Conservation (phyloP, 2,888 invertebrate genomes). For the Drosophila acutilabella region DNA sequence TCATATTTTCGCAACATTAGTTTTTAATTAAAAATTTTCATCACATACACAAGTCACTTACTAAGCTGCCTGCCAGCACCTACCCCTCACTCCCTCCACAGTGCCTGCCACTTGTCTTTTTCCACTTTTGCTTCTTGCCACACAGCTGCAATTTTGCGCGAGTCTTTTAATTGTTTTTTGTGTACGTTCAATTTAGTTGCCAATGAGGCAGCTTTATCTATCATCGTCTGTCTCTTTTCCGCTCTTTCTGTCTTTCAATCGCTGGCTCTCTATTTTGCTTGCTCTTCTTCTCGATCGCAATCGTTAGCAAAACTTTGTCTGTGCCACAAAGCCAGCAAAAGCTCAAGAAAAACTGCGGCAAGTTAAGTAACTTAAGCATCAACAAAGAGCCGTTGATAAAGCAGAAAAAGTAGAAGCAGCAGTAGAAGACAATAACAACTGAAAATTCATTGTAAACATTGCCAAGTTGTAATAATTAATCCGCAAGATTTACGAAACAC, state of each 20-base stretch:
- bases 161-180: slow-evolving; percentile 44
- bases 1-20: slow-evolving; percentile 83
- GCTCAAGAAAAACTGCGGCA: slow-evolving; percentile 27
- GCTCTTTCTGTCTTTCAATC: neutral
- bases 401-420: neutral
- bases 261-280: neutral
- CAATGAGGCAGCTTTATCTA: slow-evolving; percentile 35
- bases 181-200: slow-evolving; percentile 45
- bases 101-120: slow-evolving; percentile 15
- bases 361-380: slow-evolving; percentile 50
- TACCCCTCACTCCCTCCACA: slow-evolving; percentile 10
- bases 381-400: slow-evolving; percentile 33
- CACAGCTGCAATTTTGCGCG: slow-evolving; percentile 30
- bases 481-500: slow-evolving; percentile 76
- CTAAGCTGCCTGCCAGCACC: slow-evolving; percentile 23
- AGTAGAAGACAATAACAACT: slow-evolving; percentile 31
- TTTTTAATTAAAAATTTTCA: slow-evolving; percentile 83
- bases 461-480: slow-evolving; percentile 81
- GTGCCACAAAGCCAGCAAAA: slow-evolving; percentile 1
- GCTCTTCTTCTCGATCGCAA: slow-evolving; percentile 25
- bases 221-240: neutral
- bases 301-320: slow-evolving; percentile 14
- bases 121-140: slow-evolving; percentile 14
- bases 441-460: slow-evolving; percentile 73
- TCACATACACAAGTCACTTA: slow-evolving; percentile 48